Conservation (phyloP, 2,797 vertebrate species). For the Serranus cabrilla region DNA sequence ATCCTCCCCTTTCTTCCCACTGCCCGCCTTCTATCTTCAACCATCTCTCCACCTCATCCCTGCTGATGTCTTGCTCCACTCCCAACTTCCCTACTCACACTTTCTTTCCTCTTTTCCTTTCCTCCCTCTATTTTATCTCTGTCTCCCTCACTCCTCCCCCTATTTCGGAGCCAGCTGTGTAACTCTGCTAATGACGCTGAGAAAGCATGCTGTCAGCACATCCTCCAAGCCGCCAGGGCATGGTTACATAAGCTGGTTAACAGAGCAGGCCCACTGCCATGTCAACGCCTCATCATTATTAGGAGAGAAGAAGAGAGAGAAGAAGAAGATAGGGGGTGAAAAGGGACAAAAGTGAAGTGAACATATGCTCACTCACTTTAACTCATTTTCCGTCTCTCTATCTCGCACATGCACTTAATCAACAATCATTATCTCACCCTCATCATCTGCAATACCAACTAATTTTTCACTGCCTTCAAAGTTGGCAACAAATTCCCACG, state of each 20-base stretch:
- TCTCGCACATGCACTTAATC: conserved; percentile 10
- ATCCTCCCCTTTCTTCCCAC: conserved; percentile 22
- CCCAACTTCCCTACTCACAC: conserved; percentile 48
- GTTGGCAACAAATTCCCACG: not conserved
- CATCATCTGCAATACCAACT: conserved; percentile 12
- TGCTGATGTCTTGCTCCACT: conserved; percentile 37
- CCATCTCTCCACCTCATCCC: conserved; percentile 10
- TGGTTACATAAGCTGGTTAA: conserved; percentile 82
- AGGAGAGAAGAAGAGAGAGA: conserved; percentile 41
- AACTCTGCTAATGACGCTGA: conserved; percentile 82
- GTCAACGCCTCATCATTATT: conserved; percentile 76
- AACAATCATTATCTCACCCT: not conserved
- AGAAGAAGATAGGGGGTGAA: conserved; percentile 13
- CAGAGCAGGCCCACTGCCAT: conserved; percentile 76
- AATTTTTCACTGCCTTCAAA: not conserved
- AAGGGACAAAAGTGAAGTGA: conserved; percentile 36
- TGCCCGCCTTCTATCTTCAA: conserved; percentile 16
- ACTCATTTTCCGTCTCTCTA: conserved; percentile 1
- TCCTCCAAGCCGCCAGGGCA: conserved; percentile 77
- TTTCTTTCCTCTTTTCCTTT: conserved; percentile 47
- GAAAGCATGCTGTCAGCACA: conserved; percentile 85
- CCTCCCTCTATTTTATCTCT: conserved; percentile 48
- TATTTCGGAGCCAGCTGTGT: conserved; percentile 79
- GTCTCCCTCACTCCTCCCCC: conserved; percentile 54
- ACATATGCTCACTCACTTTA: conserved; percentile 45